Percentiles rank a stretch among this genome's conserved stretches.
phyloP scores from a whole-genome alignment of 2,888 invertebrate species.

The Buathra laborator region DNA sequence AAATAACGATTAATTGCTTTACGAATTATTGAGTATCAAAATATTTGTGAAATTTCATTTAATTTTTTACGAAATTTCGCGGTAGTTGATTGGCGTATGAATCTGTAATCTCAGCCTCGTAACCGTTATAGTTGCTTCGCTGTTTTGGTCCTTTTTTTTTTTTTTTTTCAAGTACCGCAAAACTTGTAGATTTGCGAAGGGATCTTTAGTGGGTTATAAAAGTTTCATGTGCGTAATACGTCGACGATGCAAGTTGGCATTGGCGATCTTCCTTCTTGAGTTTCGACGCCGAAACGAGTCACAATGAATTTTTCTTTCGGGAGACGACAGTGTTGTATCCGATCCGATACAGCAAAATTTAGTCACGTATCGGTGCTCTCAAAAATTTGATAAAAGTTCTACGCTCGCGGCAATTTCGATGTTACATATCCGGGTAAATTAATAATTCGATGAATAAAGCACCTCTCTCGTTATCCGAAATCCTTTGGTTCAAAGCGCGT shows the following conservation, averaged over 20 bases:
- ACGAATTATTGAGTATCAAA: neutral
- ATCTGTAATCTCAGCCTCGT: neutral
- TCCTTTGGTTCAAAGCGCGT: neutral
- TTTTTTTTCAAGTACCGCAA: constrained; percentile 53
- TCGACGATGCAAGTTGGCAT: constrained; percentile 38
- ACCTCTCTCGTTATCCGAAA: constrained; percentile 22
- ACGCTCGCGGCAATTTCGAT: constrained; percentile 81
- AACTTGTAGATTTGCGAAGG: constrained; percentile 57
- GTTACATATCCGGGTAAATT: constrained; percentile 83
- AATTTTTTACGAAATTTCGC: neutral
- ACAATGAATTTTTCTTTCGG: constrained; percentile 41
- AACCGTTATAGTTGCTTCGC: neutral
- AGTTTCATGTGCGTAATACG: constrained; percentile 56
- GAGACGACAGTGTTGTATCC: neutral
- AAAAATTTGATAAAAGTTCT: constrained; percentile 5
- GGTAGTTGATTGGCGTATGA: neutral
- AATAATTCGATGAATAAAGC: constrained; percentile 83
- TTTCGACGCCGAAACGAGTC: constrained; percentile 56
- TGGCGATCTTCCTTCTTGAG: constrained; percentile 10
- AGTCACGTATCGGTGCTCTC: too few species aligned
- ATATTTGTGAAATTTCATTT: too few species aligned
- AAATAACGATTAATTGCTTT: neutral
- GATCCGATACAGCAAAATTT: neutral
- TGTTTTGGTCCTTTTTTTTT: constrained; percentile 27
- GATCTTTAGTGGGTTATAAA: constrained; percentile 65